These are phyloP conservation scores for Drosophila neocordata DNA, from an alignment of 1,140 invertebrate genomes.

Conservation along the genomic window DNA sequence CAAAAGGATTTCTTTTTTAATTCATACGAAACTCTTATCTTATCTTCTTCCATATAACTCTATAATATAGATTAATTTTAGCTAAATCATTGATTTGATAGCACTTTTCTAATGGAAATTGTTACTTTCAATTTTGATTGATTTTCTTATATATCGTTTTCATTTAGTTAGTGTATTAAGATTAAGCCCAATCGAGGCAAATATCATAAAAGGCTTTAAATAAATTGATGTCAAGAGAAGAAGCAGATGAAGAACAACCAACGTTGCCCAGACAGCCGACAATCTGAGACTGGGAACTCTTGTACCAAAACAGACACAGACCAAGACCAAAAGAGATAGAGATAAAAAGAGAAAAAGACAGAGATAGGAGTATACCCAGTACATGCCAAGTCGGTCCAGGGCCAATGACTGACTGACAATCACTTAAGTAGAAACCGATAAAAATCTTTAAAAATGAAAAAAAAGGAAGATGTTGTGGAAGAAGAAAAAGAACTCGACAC, in stretches of 20 bases:
- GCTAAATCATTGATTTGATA: no score
- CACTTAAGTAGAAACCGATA: slow-evolving; percentile 81
- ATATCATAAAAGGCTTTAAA: slow-evolving; percentile 60
- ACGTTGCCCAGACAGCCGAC: slow-evolving; percentile 24
- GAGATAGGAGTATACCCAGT: background rate
- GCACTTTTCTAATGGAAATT: no score
- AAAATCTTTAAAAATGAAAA: slow-evolving; percentile 66
- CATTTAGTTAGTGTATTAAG: slow-evolving; percentile 8
- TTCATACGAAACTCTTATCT: no score
- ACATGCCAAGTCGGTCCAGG: slow-evolving; percentile 1
- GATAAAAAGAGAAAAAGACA: slow-evolving; percentile 9
- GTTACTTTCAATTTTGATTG: no score
- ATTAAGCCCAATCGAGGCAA: slow-evolving; percentile 22
- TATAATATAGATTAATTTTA: no score
- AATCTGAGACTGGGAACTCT: slow-evolving; percentile 42
- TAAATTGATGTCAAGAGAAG: slow-evolving; percentile 57
- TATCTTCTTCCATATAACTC: no score
- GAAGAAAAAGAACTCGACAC: slow-evolving; percentile 25
- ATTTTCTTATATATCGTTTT: background rate
- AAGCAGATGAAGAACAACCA: slow-evolving; percentile 11
- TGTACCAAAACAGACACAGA: background rate
- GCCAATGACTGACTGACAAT: slow-evolving; percentile 79
- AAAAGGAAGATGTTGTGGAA: slow-evolving; percentile 1
- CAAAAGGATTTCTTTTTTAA: no score
- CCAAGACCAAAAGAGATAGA: slow-evolving; percentile 23